A percentile compares a stretch with the other conserved stretches of the same genome.
phyloP scores from a whole-genome alignment of 2,113 vertebrate genomes.

The Tachysurus vachellii region DNA sequence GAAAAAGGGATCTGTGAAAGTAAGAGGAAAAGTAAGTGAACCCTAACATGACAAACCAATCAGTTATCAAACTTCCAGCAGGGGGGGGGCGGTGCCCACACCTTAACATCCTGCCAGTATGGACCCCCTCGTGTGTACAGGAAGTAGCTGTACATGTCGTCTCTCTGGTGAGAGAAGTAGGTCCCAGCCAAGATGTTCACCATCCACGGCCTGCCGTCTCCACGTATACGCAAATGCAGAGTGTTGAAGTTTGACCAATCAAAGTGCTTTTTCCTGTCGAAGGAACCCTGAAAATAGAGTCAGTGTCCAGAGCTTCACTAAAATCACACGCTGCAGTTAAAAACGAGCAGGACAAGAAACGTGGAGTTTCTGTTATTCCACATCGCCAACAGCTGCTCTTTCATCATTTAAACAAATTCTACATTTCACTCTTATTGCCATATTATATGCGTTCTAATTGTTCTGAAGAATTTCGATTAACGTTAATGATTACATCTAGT shows the following conservation, averaged over 20 bases:
- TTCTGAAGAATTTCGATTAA: neutral
- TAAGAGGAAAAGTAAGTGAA: neutral
- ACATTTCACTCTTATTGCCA: neutral
- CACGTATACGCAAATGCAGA: conserved; percentile 85
- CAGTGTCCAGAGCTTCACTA: neutral
- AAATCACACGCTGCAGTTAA: neutral
- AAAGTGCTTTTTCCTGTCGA: conserved; percentile 77
- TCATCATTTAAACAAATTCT: neutral
- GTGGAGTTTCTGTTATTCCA: neutral
- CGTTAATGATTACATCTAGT: neutral
- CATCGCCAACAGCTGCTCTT: neutral
- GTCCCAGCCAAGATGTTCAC: conserved; percentile 80
- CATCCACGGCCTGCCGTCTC: conserved; percentile 97
- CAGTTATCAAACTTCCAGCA: neutral
- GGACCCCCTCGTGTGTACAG: conserved; percentile 92
- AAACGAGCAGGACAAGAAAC: neutral
- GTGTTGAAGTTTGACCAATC: conserved; percentile 91
- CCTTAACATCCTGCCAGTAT: conserved; percentile 97
- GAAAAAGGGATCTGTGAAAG: conserved; percentile 90
- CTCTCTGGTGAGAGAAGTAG: conserved; percentile 78
- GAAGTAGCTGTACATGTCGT: conserved; percentile 92
- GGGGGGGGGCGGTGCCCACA: conserved; percentile 44
- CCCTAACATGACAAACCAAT: neutral
- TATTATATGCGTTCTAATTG: too few species aligned
- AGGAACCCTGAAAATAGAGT: conserved; percentile 71